Percentiles rank a stretch among this genome's conserved stretches.
These are phyloP conservation scores for Clarias magur DNA, from an alignment of 2,113 vertebrate species.

Conservation along the genomic window DNA sequence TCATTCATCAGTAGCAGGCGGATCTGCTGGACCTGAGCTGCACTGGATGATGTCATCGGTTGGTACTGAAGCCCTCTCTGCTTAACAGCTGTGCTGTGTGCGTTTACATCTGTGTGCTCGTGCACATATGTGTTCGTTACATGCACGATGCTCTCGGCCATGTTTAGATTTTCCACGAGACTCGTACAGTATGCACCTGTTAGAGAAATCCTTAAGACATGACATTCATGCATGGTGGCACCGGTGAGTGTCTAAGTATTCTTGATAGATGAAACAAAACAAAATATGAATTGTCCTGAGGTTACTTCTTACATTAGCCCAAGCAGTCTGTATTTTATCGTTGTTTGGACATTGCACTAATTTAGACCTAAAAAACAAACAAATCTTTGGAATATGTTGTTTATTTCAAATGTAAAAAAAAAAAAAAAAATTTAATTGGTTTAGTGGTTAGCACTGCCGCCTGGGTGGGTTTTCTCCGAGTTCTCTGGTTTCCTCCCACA, in stretches of 20 bases:
- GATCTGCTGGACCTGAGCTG: conserved; percentile 12
- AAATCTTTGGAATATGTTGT: background rate
- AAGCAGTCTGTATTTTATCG: background rate
- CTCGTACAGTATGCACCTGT: conserved; percentile 37
- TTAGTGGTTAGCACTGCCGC: too few species aligned
- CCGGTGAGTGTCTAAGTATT: background rate
- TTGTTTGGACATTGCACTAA: background rate
- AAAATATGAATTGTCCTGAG: background rate
- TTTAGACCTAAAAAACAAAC: background rate
- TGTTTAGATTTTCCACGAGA: conserved; percentile 3
- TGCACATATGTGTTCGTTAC: background rate
- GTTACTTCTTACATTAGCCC: background rate
- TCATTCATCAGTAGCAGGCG: background rate
- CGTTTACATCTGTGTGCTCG: background rate
- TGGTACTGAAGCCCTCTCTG: background rate
- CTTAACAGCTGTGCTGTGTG: background rate
- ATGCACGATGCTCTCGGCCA: background rate
- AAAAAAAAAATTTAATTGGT: too few species aligned
- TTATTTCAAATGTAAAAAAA: background rate
- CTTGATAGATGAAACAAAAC: background rate
- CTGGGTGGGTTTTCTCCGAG: too few species aligned
- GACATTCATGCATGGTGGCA: conserved; percentile 15
- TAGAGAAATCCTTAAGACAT: background rate
- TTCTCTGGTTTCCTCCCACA: too few species aligned
- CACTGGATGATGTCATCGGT: conserved; percentile 48